These are phyloP conservation scores for Eupsilia transversa DNA, from an alignment of 2,888 invertebrate species.

Conservation along the genomic window DNA sequence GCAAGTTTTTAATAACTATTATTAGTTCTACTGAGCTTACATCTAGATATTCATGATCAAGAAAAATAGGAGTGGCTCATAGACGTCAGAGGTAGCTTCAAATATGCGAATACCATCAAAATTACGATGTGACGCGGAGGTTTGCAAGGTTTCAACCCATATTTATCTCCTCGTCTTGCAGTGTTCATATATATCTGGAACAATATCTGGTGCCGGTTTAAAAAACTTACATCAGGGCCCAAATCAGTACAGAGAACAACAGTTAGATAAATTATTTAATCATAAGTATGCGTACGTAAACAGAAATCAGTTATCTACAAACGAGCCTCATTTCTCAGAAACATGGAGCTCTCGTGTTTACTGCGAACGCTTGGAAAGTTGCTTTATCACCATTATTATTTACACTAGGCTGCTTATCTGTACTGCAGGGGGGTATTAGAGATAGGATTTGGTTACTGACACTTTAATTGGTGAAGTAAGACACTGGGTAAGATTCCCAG, in stretches of 20 bases:
- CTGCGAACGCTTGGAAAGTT: slow-evolving; percentile 32
- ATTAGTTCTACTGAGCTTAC: background rate
- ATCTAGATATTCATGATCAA: background rate
- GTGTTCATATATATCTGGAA: background rate
- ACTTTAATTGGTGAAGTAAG: slow-evolving; percentile 19
- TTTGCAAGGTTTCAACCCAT: background rate
- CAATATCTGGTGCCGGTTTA: background rate
- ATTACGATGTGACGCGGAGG: background rate
- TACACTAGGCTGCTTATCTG: slow-evolving; percentile 46
- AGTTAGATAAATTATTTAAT: slow-evolving; percentile 26
- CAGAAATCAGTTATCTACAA: slow-evolving; percentile 55
- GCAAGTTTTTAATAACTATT: background rate
- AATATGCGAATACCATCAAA: background rate
- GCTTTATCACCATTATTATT: slow-evolving; percentile 54
- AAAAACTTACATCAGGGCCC: background rate
- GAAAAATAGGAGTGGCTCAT: background rate
- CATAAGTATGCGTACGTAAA: slow-evolving; percentile 16
- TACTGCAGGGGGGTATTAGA: background rate
- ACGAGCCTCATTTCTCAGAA: slow-evolving; percentile 50
- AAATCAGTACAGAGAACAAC: background rate
- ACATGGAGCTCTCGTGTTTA: slow-evolving; percentile 38
- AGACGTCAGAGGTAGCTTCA: background rate
- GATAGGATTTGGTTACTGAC: slow-evolving; percentile 21
- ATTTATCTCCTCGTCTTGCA: no score
- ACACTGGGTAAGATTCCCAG: background rate